phyloP scores from a whole-genome alignment of 1,140 invertebrate genomes.

The Dreissena rostriformis region DNA sequence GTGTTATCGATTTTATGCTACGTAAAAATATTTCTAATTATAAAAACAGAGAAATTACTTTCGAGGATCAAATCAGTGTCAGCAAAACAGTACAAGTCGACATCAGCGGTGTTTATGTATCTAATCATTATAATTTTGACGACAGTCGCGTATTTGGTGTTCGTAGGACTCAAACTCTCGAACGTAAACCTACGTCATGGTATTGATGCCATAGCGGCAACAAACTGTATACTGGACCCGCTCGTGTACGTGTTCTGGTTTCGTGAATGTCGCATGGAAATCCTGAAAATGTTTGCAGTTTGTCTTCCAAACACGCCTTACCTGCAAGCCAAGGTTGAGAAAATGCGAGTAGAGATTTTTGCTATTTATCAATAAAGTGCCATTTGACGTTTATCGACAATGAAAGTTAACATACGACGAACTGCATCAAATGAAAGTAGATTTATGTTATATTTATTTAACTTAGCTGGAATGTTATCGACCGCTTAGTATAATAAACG shows the following conservation, averaged over 20 bases:
- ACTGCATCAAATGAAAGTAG: too few species aligned
- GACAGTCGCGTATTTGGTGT: neutral
- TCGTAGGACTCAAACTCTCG: neutral
- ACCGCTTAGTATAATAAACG: too few species aligned
- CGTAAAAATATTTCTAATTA: neutral
- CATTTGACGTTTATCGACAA: too few species aligned
- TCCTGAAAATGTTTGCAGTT: neutral
- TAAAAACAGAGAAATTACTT: neutral
- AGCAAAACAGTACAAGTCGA: neutral
- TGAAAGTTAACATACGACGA: too few species aligned
- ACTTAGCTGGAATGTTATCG: too few species aligned
- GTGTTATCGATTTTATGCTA: neutral
- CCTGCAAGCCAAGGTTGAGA: neutral
- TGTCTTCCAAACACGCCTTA: neutral
- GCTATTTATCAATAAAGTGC: conserved; percentile 10
- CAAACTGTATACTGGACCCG: conserved; percentile 39
- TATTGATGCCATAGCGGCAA: neutral
- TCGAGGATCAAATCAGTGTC: neutral
- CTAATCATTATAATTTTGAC: neutral
- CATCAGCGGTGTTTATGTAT: neutral
- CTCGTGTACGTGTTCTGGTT: conserved; percentile 44
- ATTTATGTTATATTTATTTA: too few species aligned
- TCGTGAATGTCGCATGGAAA: conserved; percentile 28
- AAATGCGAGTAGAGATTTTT: conserved; percentile 20
- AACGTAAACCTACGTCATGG: neutral